Evolutionary conservation across 2,113 vertebrate genomes (phyloP).

Genomic region (Entelurus aequoreus): DNA sequence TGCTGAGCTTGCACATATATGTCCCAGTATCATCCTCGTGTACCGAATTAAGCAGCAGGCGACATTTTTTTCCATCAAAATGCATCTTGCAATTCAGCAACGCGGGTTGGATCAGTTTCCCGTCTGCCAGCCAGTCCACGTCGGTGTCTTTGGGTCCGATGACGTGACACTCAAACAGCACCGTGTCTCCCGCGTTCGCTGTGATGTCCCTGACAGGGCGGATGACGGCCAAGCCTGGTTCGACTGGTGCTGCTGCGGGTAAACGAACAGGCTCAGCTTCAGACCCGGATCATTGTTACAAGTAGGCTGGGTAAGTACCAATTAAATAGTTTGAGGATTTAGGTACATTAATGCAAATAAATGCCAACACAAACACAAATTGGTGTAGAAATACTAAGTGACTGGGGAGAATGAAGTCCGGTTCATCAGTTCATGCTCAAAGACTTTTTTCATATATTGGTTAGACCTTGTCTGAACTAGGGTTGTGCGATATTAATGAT

Average conservation of each 20-base stretch:
- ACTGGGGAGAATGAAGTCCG: too few relatives aligned
- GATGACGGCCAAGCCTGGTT: slow-evolving; percentile 83
- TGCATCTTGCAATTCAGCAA: slow-evolving; percentile 99
- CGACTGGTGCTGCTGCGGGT: slow-evolving; percentile 76
- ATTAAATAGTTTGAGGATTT: background rate
- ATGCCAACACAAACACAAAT: slow-evolving; percentile 9
- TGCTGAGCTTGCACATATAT: slow-evolving; percentile 95
- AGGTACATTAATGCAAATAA: background rate
- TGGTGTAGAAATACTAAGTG: too few relatives aligned
- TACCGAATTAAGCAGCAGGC: slow-evolving; percentile 91
- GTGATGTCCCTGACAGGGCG: slow-evolving; percentile 85
- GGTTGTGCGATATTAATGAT: too few relatives aligned
- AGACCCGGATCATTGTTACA: background rate
- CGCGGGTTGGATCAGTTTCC: slow-evolving; percentile 92
- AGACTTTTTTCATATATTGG: too few relatives aligned
- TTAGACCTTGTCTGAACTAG: too few relatives aligned
- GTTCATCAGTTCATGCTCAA: too few relatives aligned
- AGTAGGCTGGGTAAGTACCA: background rate
- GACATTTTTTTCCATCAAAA: slow-evolving; percentile 90
- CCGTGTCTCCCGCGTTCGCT: slow-evolving; percentile 90
- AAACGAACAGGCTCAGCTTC: slow-evolving; percentile 7
- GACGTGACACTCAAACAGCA: slow-evolving; percentile 90
- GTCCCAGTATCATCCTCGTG: slow-evolving; percentile 93
- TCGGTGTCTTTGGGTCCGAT: slow-evolving; percentile 90
- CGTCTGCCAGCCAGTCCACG: slow-evolving; percentile 92